A percentile compares a stretch with the other conserved stretches of the same genome.
Evolutionary conservation across 2,888 invertebrate species (phyloP).

Genomic region (Caenorhabditis sp.): DNA sequence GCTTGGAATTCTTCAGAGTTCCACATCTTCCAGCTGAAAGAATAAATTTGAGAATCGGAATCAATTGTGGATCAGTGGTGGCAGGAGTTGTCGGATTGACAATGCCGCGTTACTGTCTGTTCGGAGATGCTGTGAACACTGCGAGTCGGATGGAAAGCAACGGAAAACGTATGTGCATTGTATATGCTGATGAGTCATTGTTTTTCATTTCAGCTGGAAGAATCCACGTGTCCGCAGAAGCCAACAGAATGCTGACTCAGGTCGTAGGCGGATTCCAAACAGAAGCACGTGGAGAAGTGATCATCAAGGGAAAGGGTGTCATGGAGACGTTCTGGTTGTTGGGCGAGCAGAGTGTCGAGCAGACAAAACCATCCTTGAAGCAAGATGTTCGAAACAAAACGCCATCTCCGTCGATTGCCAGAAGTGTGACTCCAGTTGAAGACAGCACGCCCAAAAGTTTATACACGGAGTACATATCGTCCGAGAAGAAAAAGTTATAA

Average conservation of each 20-base stretch:
- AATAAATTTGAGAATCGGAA: constrained; percentile 75
- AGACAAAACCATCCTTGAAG: not conserved
- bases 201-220: constrained; percentile 70
- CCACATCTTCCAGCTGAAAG: constrained; percentile 77
- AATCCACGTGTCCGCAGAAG: constrained; percentile 75
- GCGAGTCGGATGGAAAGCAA: constrained; percentile 79
- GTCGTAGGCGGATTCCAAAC: constrained; percentile 77
- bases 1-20: constrained; percentile 71
- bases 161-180: constrained; percentile 72
- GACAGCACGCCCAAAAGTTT: not conserved
- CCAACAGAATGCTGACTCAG: constrained; percentile 72
- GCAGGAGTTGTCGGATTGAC: constrained; percentile 75
- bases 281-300: constrained; percentile 77
- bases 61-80: constrained; percentile 71
- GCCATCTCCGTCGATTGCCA: not conserved
- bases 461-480: not conserved
- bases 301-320: constrained; percentile 76
- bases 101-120: constrained; percentile 77
- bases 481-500: too few relatives aligned
- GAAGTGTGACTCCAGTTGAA: constrained; percentile 10
- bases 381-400: not conserved
- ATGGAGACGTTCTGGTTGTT: constrained; percentile 79
- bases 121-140: constrained; percentile 81
- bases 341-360: constrained; percentile 2
- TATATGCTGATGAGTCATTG: too few relatives aligned